Conservation (phyloP, 1,140 invertebrate species). For the Penaeus japonicus region DNA sequence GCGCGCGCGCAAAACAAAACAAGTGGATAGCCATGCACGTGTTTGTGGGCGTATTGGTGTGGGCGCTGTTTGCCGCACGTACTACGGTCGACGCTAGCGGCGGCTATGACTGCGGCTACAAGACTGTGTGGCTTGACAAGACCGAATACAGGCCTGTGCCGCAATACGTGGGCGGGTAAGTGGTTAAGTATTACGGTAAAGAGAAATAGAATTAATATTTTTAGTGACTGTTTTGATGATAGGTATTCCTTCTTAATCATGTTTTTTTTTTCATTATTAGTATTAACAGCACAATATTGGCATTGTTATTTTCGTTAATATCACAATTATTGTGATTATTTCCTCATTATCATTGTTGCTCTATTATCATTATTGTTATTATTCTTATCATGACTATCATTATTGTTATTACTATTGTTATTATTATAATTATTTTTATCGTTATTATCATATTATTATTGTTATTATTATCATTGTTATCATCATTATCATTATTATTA, state of each 20-base stretch:
- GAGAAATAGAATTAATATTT: neutral
- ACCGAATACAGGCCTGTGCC: constrained; percentile 56
- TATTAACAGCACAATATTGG: too few species aligned
- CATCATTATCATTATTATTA: neutral
- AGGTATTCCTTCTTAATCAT: neutral
- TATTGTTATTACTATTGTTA: too few species aligned
- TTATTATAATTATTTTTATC: neutral
- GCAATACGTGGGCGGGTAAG: constrained; percentile 56
- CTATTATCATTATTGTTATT: too few species aligned
- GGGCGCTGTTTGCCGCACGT: neutral
- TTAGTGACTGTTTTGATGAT: neutral
- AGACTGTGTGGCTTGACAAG: constrained; percentile 56
- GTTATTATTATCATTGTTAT: neutral
- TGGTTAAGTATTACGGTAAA: neutral
- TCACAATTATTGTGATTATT: neutral
- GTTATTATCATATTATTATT: too few species aligned
- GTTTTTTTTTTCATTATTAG: neutral
- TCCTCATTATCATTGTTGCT: too few species aligned
- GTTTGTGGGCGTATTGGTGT: neutral
- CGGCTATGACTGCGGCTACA: constrained; percentile 42
- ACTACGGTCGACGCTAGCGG: neutral
- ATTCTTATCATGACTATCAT: too few species aligned
- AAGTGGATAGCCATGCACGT: too few species aligned
- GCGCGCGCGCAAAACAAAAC: too few species aligned
- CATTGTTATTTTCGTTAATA: neutral